These are phyloP conservation scores for Pharmacophagus antenor DNA, from an alignment of 2,888 invertebrate genomes.

Conservation along the genomic window DNA sequence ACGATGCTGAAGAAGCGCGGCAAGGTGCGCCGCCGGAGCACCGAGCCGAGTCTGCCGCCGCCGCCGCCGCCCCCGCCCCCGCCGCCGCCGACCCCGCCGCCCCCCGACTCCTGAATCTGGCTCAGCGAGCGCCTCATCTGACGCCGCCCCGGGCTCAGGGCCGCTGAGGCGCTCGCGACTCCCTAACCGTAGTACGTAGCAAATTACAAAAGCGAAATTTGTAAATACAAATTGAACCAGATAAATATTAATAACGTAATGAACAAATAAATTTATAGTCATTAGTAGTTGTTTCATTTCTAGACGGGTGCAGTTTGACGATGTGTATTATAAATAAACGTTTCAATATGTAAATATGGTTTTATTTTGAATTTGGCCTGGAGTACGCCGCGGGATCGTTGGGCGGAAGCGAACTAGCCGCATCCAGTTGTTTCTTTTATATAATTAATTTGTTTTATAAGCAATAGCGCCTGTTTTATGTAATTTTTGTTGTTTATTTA, in stretches of 20 bases:
- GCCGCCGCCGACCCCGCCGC: constrained; percentile 78
- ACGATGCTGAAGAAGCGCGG: constrained; percentile 99
- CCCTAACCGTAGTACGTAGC: constrained; percentile 36
- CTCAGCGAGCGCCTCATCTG: constrained; percentile 87
- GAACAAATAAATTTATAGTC: constrained; percentile 65
- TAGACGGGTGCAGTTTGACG: constrained; percentile 48
- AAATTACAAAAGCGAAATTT: constrained; percentile 36
- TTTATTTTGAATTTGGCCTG: constrained; percentile 35
- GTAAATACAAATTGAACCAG: constrained; percentile 61
- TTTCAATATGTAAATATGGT: constrained; percentile 46
- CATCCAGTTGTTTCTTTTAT: background rate
- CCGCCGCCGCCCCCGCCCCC: constrained; percentile 60
- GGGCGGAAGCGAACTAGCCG: too few relatives aligned
- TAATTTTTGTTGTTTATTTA: background rate
- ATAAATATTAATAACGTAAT: constrained; percentile 44
- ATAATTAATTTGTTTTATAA: background rate
- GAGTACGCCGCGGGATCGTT: background rate
- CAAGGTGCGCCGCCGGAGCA: constrained; percentile 98
- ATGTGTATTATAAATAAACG: constrained; percentile 54
- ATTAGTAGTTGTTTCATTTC: constrained; percentile 71
- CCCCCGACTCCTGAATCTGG: constrained; percentile 85
- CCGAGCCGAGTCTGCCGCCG: constrained; percentile 84
- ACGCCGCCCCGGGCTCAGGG: constrained; percentile 74
- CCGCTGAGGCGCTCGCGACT: constrained; percentile 61
- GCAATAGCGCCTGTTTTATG: background rate